Conservation (phyloP, 2,888 invertebrate species). For the Scelioninae gen. 1 region DNA sequence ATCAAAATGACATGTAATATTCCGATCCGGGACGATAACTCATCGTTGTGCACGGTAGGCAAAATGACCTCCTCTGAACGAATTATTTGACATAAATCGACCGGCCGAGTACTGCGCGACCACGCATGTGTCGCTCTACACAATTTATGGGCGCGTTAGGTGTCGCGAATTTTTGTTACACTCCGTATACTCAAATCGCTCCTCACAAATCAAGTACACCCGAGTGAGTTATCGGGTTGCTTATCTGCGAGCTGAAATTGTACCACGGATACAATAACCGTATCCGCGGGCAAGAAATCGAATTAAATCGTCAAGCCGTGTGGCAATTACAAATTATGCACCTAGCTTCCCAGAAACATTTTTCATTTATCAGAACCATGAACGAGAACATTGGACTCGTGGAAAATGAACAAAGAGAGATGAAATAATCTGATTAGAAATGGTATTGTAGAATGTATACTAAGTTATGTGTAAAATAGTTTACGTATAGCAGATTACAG, state of each 20-base stretch:
- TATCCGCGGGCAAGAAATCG: conserved; percentile 51
- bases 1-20: conserved; percentile 38
- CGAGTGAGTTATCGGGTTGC: conserved; percentile 71
- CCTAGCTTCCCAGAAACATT: conserved; percentile 14
- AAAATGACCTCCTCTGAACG: conserved; percentile 50
- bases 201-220: conserved; percentile 71
- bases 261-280: conserved; percentile 42
- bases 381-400: background rate
- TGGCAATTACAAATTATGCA: conserved; percentile 35
- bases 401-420: conserved; percentile 5
- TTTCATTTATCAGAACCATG: conserved; percentile 14
- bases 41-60: conserved; percentile 45
- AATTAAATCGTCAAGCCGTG: conserved; percentile 56
- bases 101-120: conserved; percentile 31
- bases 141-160: conserved; percentile 71
- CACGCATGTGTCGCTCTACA: conserved; percentile 43
- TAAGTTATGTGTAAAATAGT: no score
- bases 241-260: conserved; percentile 59
- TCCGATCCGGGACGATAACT: conserved; percentile 44
- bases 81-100: conserved; percentile 59
- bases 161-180: conserved; percentile 72
- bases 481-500: no score
- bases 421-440: no score
- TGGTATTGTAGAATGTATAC: no score
- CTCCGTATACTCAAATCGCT: conserved; percentile 46